A percentile compares a stretch with the other conserved stretches of the same genome.
phyloP scores from a whole-genome alignment of 2,113 vertebrate species.

The Microtus oregoni region DNA sequence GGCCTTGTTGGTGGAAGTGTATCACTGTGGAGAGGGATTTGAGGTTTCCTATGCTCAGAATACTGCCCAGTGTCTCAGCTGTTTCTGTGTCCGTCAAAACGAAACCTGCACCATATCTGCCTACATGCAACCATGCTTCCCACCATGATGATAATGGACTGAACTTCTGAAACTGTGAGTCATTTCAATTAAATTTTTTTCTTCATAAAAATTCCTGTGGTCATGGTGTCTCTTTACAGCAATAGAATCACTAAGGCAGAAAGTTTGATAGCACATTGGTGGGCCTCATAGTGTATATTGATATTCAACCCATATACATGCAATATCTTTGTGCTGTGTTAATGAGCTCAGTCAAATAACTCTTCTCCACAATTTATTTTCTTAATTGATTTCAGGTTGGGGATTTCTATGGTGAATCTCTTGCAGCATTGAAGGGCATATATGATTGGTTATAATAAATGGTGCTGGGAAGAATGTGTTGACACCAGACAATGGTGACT shows the following conservation, averaged over 20 bases:
- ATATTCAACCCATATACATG: background rate
- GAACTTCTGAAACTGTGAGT: too few relatives aligned
- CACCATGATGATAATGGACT: too few relatives aligned
- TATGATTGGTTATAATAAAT: background rate
- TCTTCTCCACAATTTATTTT: background rate
- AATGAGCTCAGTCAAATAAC: background rate
- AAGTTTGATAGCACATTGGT: background rate
- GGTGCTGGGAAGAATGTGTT: background rate
- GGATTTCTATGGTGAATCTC: background rate
- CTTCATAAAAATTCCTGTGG: background rate
- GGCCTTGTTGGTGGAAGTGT: background rate
- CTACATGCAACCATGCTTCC: too few relatives aligned
- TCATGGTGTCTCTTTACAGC: background rate
- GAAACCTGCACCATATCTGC: too few relatives aligned
- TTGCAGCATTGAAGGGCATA: background rate
- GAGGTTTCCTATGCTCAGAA: too few relatives aligned
- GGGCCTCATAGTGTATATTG: background rate
- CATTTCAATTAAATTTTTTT: too few relatives aligned
- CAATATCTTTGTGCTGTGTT: too few relatives aligned
- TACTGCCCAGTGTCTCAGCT: too few relatives aligned
- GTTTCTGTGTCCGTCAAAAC: background rate
- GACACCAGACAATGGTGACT: rapidly evolving
- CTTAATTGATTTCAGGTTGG: background rate
- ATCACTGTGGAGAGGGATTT: too few relatives aligned
- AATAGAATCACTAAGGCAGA: background rate